phyloP scores from a whole-genome alignment of 2,888 invertebrate genomes.

The Nymphalis c-album region DNA sequence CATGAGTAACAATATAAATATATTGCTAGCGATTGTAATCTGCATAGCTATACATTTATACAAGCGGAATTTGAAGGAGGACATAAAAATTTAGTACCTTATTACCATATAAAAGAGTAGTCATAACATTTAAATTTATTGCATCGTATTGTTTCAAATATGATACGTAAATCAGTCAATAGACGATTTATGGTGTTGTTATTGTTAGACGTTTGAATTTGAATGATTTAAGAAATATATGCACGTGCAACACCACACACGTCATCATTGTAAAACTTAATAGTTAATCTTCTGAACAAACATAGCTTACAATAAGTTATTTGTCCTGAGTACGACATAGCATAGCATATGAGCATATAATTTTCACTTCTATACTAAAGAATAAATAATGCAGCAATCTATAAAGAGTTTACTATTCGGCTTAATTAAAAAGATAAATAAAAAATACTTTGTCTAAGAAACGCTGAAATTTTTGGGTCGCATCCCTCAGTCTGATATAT shows the following conservation, averaged over 20 bases:
- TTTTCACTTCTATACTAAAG: no score
- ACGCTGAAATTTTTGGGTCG: no score
- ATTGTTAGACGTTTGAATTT: conserved; percentile 26
- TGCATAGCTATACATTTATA: conserved; percentile 15
- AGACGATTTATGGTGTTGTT: conserved; percentile 29
- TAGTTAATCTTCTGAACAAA: no score
- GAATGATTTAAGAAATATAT: conserved; percentile 1
- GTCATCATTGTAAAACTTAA: no score
- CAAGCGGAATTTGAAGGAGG: conserved; percentile 40
- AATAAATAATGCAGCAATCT: no score
- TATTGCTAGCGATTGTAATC: conserved; percentile 7
- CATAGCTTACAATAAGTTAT: no score
- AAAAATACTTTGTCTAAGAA: no score
- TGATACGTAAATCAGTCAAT: conserved; percentile 49
- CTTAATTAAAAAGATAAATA: no score
- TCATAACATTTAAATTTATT: conserved; percentile 51
- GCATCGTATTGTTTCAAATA: conserved; percentile 56
- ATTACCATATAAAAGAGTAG: conserved; percentile 65
- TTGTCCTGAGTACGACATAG: no score
- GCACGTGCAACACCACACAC: background rate
- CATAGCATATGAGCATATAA: no score
- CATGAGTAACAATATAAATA: background rate
- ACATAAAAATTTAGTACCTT: conserved; percentile 61
- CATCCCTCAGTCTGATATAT: no score
- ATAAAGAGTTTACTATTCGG: no score